Evolutionary conservation across 2,888 invertebrate species (phyloP), one percentile per base, ranked within the genome.

Genomic region (Catocala nupta): DNA sequence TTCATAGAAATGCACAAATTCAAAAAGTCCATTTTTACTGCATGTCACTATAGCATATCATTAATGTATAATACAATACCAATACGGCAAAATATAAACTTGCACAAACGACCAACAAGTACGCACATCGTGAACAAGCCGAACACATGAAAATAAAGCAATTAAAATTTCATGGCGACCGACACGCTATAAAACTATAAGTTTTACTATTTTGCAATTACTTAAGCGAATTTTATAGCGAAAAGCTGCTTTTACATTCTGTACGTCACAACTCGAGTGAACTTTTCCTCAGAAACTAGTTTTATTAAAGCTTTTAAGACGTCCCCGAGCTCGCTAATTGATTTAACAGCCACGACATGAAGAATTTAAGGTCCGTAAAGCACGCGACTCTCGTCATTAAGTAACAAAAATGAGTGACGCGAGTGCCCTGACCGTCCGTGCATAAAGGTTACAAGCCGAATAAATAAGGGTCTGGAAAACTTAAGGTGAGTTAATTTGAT

Each of bases 401-500:
- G 70, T 78, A 67, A 78, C 73, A 73, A 75, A 82, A 80, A 80
- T 76, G 76, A 71, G 71, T 73, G 70, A 77, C 65, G 69, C 58
- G 62, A 63, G 65, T 61, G 33, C 63, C 59, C 44, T 53, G 8
- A 48, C 43, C 64, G 43, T 16, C 51, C 60, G 63, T 59, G 51
- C 57, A 25, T 49, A 66, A 66, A 64, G 58, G 63, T 61, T 66
- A 59, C 50, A 16, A 67, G 43, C 65, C 39, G 65, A 59, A 69
- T 73, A 75, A 73, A 76, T 67, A 68, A 59, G 53, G 52, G 59
- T 49, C 62, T 49, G 49, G 65, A 68, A 83, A 82, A 80, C 80
- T 81, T 81, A 77, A 87, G 79, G 83, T 82, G 68, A 82, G 87
- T 86, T 88, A 85, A 89, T 89, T 88, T 85, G 81, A 86, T 86